A percentile compares a stretch with the other conserved stretches of the same genome.
Evolutionary conservation across 2,888 invertebrate genomes (phyloP).

Genomic region (Cephus rjabovi): DNA sequence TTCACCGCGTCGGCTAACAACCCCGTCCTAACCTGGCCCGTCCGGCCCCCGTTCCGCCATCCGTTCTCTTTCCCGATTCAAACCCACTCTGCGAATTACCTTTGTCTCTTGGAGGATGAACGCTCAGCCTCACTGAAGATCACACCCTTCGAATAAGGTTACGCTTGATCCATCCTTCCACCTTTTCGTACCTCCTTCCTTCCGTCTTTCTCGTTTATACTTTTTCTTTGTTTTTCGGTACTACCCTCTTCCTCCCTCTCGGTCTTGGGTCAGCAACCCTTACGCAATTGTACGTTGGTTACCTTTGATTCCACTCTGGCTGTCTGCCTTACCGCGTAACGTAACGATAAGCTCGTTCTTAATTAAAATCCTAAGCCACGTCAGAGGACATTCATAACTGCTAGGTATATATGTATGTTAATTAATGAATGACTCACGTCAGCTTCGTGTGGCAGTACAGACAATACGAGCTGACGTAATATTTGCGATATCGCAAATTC

Average conservation of each 20-base stretch:
- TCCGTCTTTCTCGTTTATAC: background rate
- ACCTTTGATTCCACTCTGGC: background rate
- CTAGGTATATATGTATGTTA: background rate
- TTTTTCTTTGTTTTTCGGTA: background rate
- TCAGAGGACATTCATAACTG: background rate
- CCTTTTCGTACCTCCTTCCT: background rate
- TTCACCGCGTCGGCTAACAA: constrained; percentile 42
- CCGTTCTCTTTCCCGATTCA: constrained; percentile 20
- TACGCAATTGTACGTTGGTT: background rate
- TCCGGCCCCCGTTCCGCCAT: constrained; percentile 15
- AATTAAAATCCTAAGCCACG: background rate
- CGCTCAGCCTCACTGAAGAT: background rate
- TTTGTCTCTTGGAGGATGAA: constrained; percentile 5
- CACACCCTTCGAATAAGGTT: background rate
- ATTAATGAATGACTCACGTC: background rate
- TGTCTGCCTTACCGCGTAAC: background rate
- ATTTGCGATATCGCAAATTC: background rate
- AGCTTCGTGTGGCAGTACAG: background rate
- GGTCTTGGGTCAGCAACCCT: background rate
- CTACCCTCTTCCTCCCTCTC: background rate
- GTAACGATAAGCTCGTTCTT: background rate
- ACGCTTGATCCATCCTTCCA: background rate
- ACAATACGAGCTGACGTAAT: background rate
- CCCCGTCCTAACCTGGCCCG: constrained; percentile 25
- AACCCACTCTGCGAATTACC: constrained; percentile 20